Conservation (phyloP, 2,113 vertebrate genomes). For the Lycaon pictus region DNA sequence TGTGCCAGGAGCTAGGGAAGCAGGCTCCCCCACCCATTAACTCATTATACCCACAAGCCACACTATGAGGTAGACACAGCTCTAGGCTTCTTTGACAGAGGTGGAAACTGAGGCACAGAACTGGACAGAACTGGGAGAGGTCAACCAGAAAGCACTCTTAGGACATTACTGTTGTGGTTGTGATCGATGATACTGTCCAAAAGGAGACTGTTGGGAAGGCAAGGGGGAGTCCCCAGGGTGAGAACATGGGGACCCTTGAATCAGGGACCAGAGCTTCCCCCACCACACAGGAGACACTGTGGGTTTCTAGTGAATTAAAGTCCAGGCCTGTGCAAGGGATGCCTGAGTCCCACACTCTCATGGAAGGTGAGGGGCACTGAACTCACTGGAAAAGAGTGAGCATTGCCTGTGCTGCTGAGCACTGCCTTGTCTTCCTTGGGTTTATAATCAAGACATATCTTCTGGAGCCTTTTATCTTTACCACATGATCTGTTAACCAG, state of each 20-base stretch:
- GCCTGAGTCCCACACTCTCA: neutral
- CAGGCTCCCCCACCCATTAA: neutral
- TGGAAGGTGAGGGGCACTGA: neutral
- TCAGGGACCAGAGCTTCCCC: neutral
- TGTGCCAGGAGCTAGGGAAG: neutral
- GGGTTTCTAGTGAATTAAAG: neutral
- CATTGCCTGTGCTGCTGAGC: too few relatives aligned
- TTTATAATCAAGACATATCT: neutral
- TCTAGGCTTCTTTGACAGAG: neutral
- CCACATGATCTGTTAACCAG: neutral
- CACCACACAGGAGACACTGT: neutral
- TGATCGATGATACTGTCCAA: neutral
- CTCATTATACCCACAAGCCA: neutral
- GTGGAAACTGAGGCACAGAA: neutral
- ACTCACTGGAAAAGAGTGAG: neutral
- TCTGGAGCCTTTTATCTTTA: neutral
- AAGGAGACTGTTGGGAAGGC: neutral
- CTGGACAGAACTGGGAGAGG: neutral
- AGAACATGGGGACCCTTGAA: neutral
- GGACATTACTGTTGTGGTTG: neutral
- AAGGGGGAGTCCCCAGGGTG: neutral
- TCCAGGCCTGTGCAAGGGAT: neutral
- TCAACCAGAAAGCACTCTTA: neutral
- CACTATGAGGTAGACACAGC: rapidly evolving
- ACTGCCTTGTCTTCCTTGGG: neutral